Evolutionary conservation across 2,888 invertebrate genomes (phyloP).

Genomic region (Hipparchia semele): DNA sequence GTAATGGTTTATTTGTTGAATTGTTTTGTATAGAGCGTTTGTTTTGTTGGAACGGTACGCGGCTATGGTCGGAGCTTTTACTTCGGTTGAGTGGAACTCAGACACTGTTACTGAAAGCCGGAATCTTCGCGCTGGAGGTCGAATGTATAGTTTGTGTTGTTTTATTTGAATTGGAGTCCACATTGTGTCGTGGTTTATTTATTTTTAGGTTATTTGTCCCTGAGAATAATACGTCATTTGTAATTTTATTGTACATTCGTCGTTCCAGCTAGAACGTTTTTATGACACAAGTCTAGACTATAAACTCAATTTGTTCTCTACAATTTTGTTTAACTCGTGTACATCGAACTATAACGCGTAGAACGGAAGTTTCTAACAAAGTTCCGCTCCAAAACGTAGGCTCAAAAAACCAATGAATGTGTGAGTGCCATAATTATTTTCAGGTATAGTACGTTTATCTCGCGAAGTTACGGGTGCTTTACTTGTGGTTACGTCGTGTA

Average conservation of each 20-base stretch:
- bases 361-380: too few relatives aligned
- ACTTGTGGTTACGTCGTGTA: too few relatives aligned
- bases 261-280: neutral
- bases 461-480: too few relatives aligned
- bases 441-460: too few relatives aligned
- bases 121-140: constrained; percentile 24
- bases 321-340: too few relatives aligned
- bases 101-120: constrained; percentile 39
- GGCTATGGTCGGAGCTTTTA: constrained; percentile 2
- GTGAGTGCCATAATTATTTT: too few relatives aligned
- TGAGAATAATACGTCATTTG: neutral
- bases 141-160: constrained; percentile 40
- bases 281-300: too few relatives aligned
- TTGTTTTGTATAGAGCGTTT: neutral
- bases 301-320: too few relatives aligned
- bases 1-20: neutral
- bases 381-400: too few relatives aligned
- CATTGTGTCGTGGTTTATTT: neutral
- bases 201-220: neutral
- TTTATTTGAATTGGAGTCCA: constrained; percentile 17
- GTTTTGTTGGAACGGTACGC: neutral
- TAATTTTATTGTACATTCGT: neutral
- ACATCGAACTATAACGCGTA: too few relatives aligned
- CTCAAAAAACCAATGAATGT: too few relatives aligned
- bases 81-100: constrained; percentile 1